A percentile compares a stretch with the other conserved stretches of the same genome.
Conservation (phyloP, 2,888 invertebrate species). For the Drosophila nr. perissopoda region DNA sequence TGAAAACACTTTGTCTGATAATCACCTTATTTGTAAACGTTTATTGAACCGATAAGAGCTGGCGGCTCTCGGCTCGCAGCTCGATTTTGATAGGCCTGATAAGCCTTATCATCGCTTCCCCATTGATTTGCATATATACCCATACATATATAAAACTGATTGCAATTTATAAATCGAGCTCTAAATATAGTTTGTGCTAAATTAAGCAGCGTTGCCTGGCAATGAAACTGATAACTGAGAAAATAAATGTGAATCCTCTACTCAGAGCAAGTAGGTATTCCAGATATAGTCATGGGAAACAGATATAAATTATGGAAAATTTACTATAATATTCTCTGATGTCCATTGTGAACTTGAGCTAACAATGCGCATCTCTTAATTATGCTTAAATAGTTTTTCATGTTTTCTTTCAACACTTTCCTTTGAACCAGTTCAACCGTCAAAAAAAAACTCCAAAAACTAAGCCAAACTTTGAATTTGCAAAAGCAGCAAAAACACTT, state of each 20-base stretch:
- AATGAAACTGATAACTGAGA: background rate
- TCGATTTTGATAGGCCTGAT: conserved; percentile 29
- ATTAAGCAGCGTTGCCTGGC: background rate
- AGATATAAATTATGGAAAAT: background rate
- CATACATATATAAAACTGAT: background rate
- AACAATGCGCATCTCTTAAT: background rate
- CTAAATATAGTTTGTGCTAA: background rate
- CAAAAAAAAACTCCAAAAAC: conserved; percentile 2
- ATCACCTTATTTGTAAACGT: conserved; percentile 41
- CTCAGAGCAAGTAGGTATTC: background rate
- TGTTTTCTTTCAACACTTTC: background rate
- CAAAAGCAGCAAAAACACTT: conserved; percentile 21
- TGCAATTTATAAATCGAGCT: conserved; percentile 16
- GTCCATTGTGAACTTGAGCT: background rate
- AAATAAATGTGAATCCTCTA: background rate
- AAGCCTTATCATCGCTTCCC: conserved; percentile 9
- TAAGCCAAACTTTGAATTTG: conserved; percentile 10
- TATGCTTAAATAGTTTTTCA: conserved; percentile 5
- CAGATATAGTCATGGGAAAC: background rate
- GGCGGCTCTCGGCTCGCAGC: conserved; percentile 2
- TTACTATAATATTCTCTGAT: background rate
- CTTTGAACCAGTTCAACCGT: conserved; percentile 6
- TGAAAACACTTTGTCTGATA: conserved; percentile 32
- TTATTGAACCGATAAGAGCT: conserved; percentile 56
- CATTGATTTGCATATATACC: background rate